Percentiles rank a stretch among this genome's conserved stretches.
These are phyloP conservation scores for Meteorus cinctellus DNA, from an alignment of 2,888 invertebrate species.

Conservation along the genomic window DNA sequence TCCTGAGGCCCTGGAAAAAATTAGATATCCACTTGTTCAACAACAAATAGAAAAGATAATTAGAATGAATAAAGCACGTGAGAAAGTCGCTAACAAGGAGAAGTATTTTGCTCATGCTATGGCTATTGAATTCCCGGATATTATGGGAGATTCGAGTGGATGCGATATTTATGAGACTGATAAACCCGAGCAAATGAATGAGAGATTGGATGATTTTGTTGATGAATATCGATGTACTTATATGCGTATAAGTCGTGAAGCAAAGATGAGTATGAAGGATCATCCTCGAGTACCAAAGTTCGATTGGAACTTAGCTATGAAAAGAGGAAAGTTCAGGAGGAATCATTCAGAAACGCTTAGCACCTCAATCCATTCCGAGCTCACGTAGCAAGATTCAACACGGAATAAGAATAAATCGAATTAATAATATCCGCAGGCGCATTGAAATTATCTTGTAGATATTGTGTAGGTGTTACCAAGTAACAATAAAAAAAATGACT, in stretches of 20 bases:
- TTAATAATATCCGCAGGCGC: not conserved
- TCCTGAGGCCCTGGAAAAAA: conserved; percentile 77
- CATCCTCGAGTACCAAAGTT: conserved; percentile 75
- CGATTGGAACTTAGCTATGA: conserved; percentile 71
- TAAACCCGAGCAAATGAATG: conserved; percentile 44
- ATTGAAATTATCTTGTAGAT: conserved; percentile 6
- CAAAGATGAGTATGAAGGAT: conserved; percentile 71
- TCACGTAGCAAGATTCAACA: not conserved
- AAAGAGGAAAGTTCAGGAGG: conserved; percentile 50
- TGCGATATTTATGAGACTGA: not conserved
- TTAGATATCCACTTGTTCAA: conserved; percentile 77
- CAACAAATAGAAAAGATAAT: conserved; percentile 75
- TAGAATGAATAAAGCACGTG: conserved; percentile 72
- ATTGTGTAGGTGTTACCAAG: not conserved
- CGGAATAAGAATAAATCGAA: not conserved
- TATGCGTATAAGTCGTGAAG: conserved; percentile 54
- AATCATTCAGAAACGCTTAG: not conserved
- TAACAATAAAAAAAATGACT: not conserved
- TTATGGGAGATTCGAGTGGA: not conserved
- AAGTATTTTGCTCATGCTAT: conserved; percentile 52
- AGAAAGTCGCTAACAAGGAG: conserved; percentile 47
- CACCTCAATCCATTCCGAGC: not conserved
- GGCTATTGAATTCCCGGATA: conserved; percentile 54
- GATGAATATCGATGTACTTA: conserved; percentile 46
- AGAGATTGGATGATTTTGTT: conserved; percentile 57